phyloP scores from a whole-genome alignment of 2,797 vertebrate genomes.

The Centroberyx gerrardi region DNA sequence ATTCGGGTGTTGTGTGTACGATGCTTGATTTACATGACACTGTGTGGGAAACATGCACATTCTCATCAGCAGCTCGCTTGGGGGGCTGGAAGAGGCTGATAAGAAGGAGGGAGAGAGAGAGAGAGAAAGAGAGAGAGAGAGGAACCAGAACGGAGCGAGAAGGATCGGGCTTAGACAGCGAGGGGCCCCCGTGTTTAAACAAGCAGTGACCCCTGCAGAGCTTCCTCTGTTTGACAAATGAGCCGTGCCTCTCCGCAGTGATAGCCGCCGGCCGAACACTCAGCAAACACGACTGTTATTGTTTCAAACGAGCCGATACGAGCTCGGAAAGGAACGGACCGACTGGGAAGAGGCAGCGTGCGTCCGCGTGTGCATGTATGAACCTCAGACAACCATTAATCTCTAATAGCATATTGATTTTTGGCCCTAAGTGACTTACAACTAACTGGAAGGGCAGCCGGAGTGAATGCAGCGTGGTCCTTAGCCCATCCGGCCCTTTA shows the following conservation, averaged over 20 bases:
- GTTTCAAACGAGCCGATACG: conserved; percentile 38
- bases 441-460: conserved; percentile 16
- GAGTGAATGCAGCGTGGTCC: neutral
- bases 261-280: conserved; percentile 42
- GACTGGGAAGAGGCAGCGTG: neutral
- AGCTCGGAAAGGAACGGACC: conserved; percentile 18
- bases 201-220: conserved; percentile 58
- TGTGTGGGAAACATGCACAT: conserved; percentile 1
- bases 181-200: conserved; percentile 51
- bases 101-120: conserved; percentile 19
- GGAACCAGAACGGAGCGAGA: conserved; percentile 19
- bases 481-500: conserved; percentile 18
- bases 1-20: neutral
- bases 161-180: conserved; percentile 16
- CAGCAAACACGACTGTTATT: conserved; percentile 29
- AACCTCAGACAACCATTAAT: conserved; percentile 28
- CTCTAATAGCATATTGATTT: conserved; percentile 46
- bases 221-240: conserved; percentile 63
- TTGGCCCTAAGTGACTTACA: conserved; percentile 4
- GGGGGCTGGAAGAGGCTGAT: conserved; percentile 44
- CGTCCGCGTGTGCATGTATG: conserved; percentile 12
- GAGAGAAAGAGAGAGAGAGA: conserved; percentile 2
- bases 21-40: conserved; percentile 6
- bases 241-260: conserved; percentile 35
- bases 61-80: conserved; percentile 5